Base-by-base conservation (phyloP, 2,797 vertebrate species). In the Molothrus aeneus region DNA sequence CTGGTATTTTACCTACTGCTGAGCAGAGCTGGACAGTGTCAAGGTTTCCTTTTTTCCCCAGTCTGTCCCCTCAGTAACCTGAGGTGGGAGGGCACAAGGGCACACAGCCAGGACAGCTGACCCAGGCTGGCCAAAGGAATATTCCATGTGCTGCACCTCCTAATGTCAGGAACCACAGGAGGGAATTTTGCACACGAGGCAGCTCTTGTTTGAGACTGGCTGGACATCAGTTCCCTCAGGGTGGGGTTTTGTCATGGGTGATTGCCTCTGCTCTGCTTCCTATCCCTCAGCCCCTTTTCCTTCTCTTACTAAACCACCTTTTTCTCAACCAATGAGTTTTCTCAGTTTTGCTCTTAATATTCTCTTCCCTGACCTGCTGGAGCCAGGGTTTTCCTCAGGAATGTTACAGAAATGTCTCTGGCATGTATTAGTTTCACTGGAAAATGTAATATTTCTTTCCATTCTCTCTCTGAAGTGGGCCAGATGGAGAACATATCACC, bases 401-500 rank as follows among this genome's bases (percentile, higher is more conserved):
- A 69, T 73, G 36, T 45, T 36, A 17, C 26, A 6, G 53, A 53
- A 68, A 26, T 36, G 24, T 48, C 24, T 90, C 51, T 64, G 69
- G 9, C 17, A 3, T 80, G 57, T 38, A 40, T 12, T 82, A 56
- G 5, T 83, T 81, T 79, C 54, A 48, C 54, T 88, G 47, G 63
- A 68, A 88, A 80, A 73, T 47, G 11, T 47, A 12, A 15, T 50
- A 29, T 48, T 91, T 63, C 14, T 72, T 59, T 59, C 45, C 14
- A 38, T 24, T 93, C 75, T 40, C 5, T 64, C 69, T 93, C 50
- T 92, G 24, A 77, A 98, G 98, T 98, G 94, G 99, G 99, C 71
- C 99, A 99, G 95, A 97, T 98, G 68, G 99, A 99, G 97, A 99
- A 98, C 54, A 98, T 99, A 53, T 99, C 99, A 63, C 99, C 99